These are phyloP conservation scores for Acanthococcus lagerstroemiae DNA, from an alignment of 2,888 invertebrate genomes.

Conservation along the genomic window DNA sequence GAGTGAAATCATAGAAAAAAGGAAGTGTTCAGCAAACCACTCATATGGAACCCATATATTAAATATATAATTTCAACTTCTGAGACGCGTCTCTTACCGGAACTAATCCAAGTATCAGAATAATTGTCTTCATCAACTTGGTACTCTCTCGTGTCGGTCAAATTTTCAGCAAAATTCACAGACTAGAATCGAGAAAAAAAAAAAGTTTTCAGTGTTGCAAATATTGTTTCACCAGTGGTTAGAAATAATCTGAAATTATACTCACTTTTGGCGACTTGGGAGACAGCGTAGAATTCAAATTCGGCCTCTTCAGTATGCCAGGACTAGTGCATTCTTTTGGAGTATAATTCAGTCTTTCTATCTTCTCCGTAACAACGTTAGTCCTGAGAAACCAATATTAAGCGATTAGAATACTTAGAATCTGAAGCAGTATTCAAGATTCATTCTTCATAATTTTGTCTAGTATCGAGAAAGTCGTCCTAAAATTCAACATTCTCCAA, in stretches of 20 bases:
- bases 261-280: constrained; percentile 9
- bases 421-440: no score
- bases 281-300: not conserved
- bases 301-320: constrained; percentile 12
- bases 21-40: no score
- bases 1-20: no score
- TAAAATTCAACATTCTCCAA: no score
- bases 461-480: no score
- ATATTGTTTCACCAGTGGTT: not conserved
- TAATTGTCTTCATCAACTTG: constrained; percentile 1
- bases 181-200: not conserved
- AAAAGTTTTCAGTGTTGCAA: no score
- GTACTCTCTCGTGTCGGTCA: not conserved
- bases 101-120: not conserved
- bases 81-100: not conserved
- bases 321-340: constrained; percentile 18
- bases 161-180: constrained; percentile 14
- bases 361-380: no score
- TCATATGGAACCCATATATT: no score
- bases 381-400: no score
- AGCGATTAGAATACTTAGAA: no score
- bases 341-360: constrained; percentile 5
- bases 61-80: no score
- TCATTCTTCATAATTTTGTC: no score
- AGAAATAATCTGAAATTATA: not conserved